Evolutionary conservation across 2,888 invertebrate genomes (phyloP), one percentile per base, ranked within the genome.

Genomic region (Candidula unifasciata): DNA sequence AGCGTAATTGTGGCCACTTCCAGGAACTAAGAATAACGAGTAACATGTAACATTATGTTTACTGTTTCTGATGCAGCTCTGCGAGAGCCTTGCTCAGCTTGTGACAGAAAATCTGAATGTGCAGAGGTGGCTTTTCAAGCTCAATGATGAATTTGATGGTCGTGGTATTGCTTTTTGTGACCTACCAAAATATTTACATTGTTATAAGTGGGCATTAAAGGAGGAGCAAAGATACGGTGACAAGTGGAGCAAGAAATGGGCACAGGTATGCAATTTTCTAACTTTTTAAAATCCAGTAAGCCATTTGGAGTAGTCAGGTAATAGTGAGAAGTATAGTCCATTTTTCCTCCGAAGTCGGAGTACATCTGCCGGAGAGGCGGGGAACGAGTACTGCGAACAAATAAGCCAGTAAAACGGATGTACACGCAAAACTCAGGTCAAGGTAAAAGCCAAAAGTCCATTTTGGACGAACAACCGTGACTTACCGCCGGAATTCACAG

Each of bases 171-270:
- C 93, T 0, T 93, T 92, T 87, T 91, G 93, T 85, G 92, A 94
- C 85, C 89, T 94, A 13, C 86, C 91, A 8, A 89, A 90, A 24
- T 90, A 93, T 82, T 88, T 94, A 37, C 88, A 90, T 37, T 93
- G 93, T 86, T 93, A 93, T 88, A 86, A 86, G 24, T 93, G 93
- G 93, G 92, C 93, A 3, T 78, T 92, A 68, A 93, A 93, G 84
- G 94, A 94, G 86, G 90, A 91, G n/a, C 87, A 89, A 27, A 86
- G 93, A 86, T 94, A 93, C 80, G 93, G 93, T 8, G 93, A 93
- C n/a, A 93, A 93, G 85, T 93, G 93, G 94, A 90, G 85, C 79
- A 93, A 93, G 87, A 93, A 93, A 87, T 94, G 94, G 94, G 93
- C 94, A n/a, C 93, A 93, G 91, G 92, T 93, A 3, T 8, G 74